These are phyloP conservation scores for Pipistrellus pipistrellus DNA, from an alignment of 2,797 vertebrate genomes.

Conservation along the genomic window DNA sequence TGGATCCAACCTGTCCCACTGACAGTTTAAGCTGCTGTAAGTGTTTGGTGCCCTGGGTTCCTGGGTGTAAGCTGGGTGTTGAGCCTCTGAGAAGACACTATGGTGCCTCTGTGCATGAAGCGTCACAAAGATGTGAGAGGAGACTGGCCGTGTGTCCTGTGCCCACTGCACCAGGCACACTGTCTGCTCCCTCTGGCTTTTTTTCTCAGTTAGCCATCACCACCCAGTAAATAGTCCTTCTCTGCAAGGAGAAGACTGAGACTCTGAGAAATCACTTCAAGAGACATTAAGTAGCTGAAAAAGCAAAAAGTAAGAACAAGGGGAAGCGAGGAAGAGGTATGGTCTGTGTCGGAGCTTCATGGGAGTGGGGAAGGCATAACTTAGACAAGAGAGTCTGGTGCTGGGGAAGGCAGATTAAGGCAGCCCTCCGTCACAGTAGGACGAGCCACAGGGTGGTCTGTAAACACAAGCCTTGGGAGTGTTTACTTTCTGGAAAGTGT, in stretches of 20 bases:
- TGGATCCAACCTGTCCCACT: not conserved
- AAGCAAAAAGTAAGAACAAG: not conserved
- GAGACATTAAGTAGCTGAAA: constrained; percentile 10
- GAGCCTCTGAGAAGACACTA: not conserved
- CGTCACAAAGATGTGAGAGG: not conserved
- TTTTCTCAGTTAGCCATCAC: not conserved
- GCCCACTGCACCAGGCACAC: not conserved
- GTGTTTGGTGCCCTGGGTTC: not conserved
- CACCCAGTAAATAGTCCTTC: not conserved
- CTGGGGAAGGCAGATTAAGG: not conserved
- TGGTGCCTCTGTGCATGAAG: not conserved
- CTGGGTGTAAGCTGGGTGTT: not conserved
- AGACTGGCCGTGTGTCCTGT: accelerated
- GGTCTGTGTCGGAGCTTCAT: not conserved
- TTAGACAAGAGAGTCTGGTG: not conserved
- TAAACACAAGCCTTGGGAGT: constrained; percentile 10
- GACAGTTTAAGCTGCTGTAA: not conserved
- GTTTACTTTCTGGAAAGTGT: constrained; percentile 39
- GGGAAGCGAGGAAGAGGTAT: not conserved
- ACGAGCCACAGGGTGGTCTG: not conserved
- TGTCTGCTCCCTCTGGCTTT: not conserved
- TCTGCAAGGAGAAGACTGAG: not conserved
- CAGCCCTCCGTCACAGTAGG: not conserved
- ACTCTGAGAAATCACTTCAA: constrained; percentile 17
- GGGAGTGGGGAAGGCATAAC: not conserved